These are phyloP conservation scores for Percopsis omiscomaycus DNA, from an alignment of 2,797 vertebrate genomes.

Conservation along the genomic window DNA sequence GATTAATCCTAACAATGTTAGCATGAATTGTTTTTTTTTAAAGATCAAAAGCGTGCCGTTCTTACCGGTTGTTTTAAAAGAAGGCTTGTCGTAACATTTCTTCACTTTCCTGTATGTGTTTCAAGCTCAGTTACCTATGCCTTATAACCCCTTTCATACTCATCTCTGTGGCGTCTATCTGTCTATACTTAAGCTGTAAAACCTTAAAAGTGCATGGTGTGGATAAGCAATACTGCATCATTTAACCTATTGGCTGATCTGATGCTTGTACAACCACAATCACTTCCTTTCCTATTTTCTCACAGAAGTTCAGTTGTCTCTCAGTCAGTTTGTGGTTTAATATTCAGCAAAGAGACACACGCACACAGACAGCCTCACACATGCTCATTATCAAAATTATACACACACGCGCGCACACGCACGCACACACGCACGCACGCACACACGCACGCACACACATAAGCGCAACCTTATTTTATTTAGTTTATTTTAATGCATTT, in stretches of 20 bases:
- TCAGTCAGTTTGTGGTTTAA: conserved; percentile 77
- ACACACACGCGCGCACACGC: conserved; percentile 20
- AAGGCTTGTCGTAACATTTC: background rate
- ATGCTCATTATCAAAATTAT: background rate
- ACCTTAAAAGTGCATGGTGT: conserved; percentile 70
- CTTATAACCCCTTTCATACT: conserved; percentile 27
- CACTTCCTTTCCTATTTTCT: conserved; percentile 79
- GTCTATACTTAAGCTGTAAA: conserved; percentile 68
- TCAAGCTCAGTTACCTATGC: conserved; percentile 9
- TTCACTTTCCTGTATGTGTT: background rate
- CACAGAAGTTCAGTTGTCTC: conserved; percentile 64
- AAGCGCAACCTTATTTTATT: conserved; percentile 58
- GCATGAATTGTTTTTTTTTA: background rate
- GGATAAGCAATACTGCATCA: conserved; percentile 75
- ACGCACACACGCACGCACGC: conserved; percentile 37
- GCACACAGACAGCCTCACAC: conserved; percentile 16
- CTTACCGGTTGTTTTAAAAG: background rate
- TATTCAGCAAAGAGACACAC: conserved; percentile 69
- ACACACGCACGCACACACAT: conserved; percentile 12
- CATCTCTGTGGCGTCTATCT: conserved; percentile 49
- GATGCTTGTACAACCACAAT: conserved; percentile 74
- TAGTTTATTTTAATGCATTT: conserved; percentile 65
- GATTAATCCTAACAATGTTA: background rate
- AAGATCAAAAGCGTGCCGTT: background rate
- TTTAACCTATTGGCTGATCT: conserved; percentile 76